phyloP scores from a whole-genome alignment of 2,888 invertebrate genomes.

The Apotomis turbidana region DNA sequence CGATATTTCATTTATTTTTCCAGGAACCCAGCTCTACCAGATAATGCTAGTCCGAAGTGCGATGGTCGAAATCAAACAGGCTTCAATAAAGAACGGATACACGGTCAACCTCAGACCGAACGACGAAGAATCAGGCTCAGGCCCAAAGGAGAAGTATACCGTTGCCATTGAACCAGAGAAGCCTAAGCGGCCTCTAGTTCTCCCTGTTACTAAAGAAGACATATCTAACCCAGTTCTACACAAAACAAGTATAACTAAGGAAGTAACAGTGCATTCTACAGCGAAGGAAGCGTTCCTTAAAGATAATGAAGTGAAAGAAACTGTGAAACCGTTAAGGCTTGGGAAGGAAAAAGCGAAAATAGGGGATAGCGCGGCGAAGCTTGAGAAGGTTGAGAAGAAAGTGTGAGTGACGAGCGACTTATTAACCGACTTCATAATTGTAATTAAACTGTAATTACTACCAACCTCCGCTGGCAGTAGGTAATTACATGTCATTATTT shows the following conservation, averaged over 20 bases:
- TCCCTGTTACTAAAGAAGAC: conserved; percentile 2
- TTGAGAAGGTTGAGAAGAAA: conserved; percentile 29
- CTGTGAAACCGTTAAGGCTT: conserved; percentile 5
- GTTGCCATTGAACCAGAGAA: conserved; percentile 27
- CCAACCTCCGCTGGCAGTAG: too few relatives aligned
- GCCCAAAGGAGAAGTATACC: conserved; percentile 23
- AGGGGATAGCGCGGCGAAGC: conserved; percentile 16
- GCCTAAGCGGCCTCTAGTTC: not conserved
- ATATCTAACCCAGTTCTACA: not conserved
- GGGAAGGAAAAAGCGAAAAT: conserved; percentile 22
- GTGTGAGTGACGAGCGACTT: not conserved
- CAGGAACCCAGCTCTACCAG: conserved; percentile 66
- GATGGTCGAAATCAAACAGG: conserved; percentile 61
- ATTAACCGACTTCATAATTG: too few relatives aligned
- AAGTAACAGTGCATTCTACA: conserved; percentile 16
- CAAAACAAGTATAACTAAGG: not conserved
- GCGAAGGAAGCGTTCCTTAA: conserved; percentile 22
- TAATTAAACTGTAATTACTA: too few relatives aligned
- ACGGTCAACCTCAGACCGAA: conserved; percentile 27
- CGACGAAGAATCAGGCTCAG: not conserved
- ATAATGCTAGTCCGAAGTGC: conserved; percentile 65
- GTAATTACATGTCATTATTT: too few relatives aligned
- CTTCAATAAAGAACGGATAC: conserved; percentile 47
- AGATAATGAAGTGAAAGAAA: conserved; percentile 9
- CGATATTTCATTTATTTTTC: conserved; percentile 43